phyloP scores from a whole-genome alignment of 2,113 vertebrate species.

The Erythrolamprus reginae region DNA sequence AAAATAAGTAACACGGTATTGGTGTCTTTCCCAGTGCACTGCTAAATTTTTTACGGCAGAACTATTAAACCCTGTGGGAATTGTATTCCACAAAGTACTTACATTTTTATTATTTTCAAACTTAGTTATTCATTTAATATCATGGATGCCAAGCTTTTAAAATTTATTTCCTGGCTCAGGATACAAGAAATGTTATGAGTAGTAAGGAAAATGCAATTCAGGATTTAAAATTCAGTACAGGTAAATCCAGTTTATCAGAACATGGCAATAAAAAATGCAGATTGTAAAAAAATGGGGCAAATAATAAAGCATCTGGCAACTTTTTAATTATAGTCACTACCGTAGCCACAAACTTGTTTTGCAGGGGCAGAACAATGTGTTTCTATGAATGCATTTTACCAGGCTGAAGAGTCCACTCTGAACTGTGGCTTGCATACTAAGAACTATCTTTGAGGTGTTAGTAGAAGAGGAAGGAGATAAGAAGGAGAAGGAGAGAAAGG shows the following conservation, averaged over 20 bases:
- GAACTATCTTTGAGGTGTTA: neutral
- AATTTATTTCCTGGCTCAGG: neutral
- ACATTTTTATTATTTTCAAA: conserved; percentile 31
- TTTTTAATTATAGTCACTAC: neutral
- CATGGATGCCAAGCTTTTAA: neutral
- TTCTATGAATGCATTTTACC: neutral
- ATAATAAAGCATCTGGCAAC: conserved; percentile 6
- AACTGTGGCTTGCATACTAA: neutral
- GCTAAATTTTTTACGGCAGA: conserved; percentile 18
- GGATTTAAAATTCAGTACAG: neutral
- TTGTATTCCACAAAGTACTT: conserved; percentile 23
- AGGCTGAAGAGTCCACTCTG: neutral
- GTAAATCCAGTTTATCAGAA: conserved; percentile 15
- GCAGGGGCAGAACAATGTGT: neutral
- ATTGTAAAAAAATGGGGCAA: neutral
- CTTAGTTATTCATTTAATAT: conserved; percentile 30
- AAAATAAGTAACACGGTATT: conserved; percentile 21
- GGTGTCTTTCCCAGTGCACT: neutral
- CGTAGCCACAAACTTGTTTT: neutral
- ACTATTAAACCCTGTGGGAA: conserved; percentile 21
- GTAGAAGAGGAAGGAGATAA: neutral
- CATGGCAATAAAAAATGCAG: conserved; percentile 3
- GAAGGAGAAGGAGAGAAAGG: neutral
- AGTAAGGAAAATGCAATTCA: neutral
- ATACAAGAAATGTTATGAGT: neutral